phyloP scores from a whole-genome alignment of 2,797 vertebrate genomes.

The Nyctibius grandis region DNA sequence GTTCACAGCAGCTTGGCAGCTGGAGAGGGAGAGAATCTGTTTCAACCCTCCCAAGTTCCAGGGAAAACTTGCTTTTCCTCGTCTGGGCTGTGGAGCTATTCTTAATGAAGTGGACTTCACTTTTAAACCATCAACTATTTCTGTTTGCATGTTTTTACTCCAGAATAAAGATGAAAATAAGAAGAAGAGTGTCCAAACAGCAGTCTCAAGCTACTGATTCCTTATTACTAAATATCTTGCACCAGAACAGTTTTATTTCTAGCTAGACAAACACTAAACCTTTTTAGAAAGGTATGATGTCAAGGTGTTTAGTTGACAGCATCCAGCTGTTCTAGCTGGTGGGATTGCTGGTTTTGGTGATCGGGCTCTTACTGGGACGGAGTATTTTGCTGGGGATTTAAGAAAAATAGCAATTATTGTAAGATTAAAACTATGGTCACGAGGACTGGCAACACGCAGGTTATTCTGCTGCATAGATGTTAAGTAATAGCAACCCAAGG shows the following conservation, averaged over 20 bases:
- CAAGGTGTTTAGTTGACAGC: too few species aligned
- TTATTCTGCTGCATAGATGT: neutral
- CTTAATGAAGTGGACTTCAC: neutral
- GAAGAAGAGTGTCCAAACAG: neutral
- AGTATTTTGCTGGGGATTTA: neutral
- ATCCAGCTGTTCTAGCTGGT: too few species aligned
- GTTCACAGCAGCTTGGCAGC: neutral
- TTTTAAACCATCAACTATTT: neutral
- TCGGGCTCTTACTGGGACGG: neutral
- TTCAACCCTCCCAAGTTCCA: neutral
- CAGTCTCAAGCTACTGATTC: neutral
- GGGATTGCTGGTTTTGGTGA: neutral
- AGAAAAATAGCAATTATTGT: neutral
- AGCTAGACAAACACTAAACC: neutral
- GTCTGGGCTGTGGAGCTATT: accelerated
- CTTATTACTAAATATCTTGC: neutral
- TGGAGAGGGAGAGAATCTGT: neutral
- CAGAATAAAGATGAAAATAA: neutral
- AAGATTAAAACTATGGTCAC: neutral
- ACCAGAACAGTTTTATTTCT: neutral
- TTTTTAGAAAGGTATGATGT: neutral
- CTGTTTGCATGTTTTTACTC: neutral
- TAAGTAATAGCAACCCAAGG: neutral
- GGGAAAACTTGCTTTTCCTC: neutral
- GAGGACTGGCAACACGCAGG: neutral